These are phyloP conservation scores for Caerostris extrusa DNA, from an alignment of 1,140 invertebrate species.

Conservation along the genomic window DNA sequence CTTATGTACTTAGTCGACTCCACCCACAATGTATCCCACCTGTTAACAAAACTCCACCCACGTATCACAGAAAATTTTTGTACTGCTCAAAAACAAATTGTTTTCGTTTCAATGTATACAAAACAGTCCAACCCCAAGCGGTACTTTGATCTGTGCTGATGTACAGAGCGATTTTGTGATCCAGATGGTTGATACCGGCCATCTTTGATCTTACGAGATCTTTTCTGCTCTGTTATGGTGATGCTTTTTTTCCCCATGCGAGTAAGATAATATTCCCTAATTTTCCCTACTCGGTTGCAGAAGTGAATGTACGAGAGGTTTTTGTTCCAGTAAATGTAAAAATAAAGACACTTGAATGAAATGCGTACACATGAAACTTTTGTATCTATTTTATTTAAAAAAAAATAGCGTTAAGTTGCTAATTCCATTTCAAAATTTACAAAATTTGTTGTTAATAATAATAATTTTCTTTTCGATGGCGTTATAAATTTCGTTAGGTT, in stretches of 20 bases:
- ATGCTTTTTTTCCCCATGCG: constrained; percentile 10
- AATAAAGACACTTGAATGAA: no score
- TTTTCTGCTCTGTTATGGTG: constrained; percentile 11
- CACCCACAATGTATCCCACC: constrained; percentile 57
- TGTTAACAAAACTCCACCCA: constrained; percentile 72
- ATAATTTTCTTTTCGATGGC: no score
- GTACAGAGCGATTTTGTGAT: not conserved
- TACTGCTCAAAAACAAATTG: not conserved
- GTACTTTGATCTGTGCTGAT: not conserved
- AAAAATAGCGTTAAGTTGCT: no score
- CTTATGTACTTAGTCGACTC: constrained; percentile 66
- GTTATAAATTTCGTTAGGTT: no score
- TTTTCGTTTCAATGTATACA: not conserved
- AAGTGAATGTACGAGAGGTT: not conserved
- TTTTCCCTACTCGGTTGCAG: constrained; percentile 5
- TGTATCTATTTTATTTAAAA: no score
- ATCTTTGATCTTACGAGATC: constrained; percentile 41
- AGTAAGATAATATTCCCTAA: not conserved
- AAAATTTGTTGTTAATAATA: no score
- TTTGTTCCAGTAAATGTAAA: not conserved
- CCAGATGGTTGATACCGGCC: constrained; percentile 57
- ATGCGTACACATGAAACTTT: no score
- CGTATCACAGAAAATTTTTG: constrained; percentile 13
- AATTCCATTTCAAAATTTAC: no score
- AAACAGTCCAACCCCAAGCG: constrained; percentile 2